These are phyloP conservation scores for Drosophila sproati DNA, from an alignment of 1,140 invertebrate species.

Conservation along the genomic window DNA sequence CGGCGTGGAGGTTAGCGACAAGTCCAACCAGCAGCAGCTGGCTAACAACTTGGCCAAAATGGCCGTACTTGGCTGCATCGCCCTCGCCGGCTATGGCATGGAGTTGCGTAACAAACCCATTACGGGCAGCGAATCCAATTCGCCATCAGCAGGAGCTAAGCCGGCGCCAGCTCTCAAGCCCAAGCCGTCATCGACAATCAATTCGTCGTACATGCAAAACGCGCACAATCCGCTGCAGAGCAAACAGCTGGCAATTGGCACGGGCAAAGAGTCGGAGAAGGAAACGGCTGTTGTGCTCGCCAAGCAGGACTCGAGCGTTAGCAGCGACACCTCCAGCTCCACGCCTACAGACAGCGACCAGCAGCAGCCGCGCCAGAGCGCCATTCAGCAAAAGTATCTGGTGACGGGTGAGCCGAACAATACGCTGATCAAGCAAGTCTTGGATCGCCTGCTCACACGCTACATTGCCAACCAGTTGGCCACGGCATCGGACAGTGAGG, in stretches of 20 bases:
- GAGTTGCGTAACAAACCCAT: constrained; percentile 64
- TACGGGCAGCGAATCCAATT: constrained; percentile 60
- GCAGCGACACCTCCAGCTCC: constrained; percentile 66
- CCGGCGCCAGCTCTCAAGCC: constrained; percentile 62
- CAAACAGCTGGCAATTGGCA: constrained; percentile 74
- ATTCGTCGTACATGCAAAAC: constrained; percentile 79
- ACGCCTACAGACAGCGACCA: constrained; percentile 66
- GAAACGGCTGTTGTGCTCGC: constrained; percentile 34
- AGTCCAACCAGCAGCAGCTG: constrained; percentile 95
- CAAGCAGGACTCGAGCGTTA: constrained; percentile 60
- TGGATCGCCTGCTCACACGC: constrained; percentile 94
- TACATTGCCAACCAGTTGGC: constrained; percentile 93
- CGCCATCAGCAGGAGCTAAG: constrained; percentile 50
- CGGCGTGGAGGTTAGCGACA: constrained; percentile 93
- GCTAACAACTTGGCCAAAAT: constrained; percentile 96
- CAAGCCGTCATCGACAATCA: constrained; percentile 47
- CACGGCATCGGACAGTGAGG: constrained; percentile 85
- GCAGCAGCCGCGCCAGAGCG: constrained; percentile 39
- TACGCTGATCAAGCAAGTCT: constrained; percentile 85
- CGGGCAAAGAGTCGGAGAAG: constrained; percentile 53
- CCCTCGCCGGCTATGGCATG: constrained; percentile 90
- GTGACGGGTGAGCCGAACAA: constrained; percentile 74
- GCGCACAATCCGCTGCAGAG: constrained; percentile 81
- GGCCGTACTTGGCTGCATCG: constrained; percentile 92
- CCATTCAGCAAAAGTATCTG: constrained; percentile 74